Evolutionary conservation across 64 coral and sea anemone genomes (phyloP).

Genomic region (Orbicella faveolata): DNA sequence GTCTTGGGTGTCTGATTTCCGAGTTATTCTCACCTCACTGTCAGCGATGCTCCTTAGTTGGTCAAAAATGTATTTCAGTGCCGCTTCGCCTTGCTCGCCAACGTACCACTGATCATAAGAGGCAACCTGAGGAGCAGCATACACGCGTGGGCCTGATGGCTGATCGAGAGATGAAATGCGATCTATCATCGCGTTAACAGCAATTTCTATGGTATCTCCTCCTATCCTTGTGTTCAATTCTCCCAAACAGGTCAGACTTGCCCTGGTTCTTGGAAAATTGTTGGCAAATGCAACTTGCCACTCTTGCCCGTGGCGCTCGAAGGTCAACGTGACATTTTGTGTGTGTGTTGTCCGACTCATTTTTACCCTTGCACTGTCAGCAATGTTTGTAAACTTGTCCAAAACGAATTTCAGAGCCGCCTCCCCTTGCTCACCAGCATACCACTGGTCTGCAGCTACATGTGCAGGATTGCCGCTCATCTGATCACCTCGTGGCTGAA

Average conservation of each 20-base stretch:
- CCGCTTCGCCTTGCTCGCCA: not conserved
- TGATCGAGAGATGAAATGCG: not conserved
- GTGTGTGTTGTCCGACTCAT: not conserved
- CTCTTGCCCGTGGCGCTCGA: not conserved
- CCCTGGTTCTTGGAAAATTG: not conserved
- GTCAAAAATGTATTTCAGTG: not conserved
- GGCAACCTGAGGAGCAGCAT: not conserved
- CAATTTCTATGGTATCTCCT: not conserved
- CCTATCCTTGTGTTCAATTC: not conserved
- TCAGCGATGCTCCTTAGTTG: not conserved
- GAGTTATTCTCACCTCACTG: not conserved
- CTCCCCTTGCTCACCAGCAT: not conserved
- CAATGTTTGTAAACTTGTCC: not conserved
- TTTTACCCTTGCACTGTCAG: not conserved
- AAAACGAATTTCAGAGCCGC: not conserved
- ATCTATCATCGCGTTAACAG: not conserved
- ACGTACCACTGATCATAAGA: slow-evolving; percentile 2
- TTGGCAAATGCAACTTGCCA: not conserved
- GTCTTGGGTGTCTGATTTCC: not conserved
- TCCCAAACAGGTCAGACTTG: not conserved
- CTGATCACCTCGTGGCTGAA: not conserved
- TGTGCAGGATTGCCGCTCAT: not conserved
- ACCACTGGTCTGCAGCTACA: not conserved
- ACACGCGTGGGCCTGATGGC: not conserved
- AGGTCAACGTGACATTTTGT: not conserved